These are phyloP conservation scores for Silurus glanis DNA, from an alignment of 2,113 vertebrate genomes.

Conservation along the genomic window DNA sequence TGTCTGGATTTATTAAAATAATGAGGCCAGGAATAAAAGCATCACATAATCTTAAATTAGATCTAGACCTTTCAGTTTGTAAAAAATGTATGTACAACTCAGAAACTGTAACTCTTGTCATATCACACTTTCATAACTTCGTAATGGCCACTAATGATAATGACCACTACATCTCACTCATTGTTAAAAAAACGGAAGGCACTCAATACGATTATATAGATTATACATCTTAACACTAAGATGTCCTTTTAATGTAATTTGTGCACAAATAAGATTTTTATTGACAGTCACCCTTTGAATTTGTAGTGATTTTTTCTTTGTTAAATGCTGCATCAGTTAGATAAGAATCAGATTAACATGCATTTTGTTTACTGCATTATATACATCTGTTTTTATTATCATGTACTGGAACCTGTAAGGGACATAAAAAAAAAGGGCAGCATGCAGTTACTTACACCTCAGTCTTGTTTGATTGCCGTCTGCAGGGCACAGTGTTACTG, in stretches of 20 bases:
- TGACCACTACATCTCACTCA: constrained; percentile 1
- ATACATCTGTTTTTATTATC: too few species aligned
- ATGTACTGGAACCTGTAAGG: not conserved
- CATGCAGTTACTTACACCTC: constrained; percentile 74
- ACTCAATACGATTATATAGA: not conserved
- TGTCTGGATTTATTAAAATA: not conserved
- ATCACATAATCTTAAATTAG: not conserved
- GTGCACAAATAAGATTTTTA: not conserved
- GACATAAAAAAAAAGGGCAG: not conserved
- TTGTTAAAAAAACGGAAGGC: not conserved
- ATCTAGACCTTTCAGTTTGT: not conserved
- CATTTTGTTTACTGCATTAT: not conserved
- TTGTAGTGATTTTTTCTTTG: not conserved
- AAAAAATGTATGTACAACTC: not conserved
- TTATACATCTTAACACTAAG: not conserved
- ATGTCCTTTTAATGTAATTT: not conserved
- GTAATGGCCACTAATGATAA: not conserved
- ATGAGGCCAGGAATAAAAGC: not conserved
- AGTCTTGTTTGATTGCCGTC: constrained; percentile 90
- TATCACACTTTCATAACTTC: not conserved
- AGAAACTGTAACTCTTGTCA: not conserved
- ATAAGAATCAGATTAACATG: not conserved
- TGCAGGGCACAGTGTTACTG: constrained; percentile 95
- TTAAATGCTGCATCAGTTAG: not conserved
- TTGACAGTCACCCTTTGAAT: not conserved